Evolutionary conservation across 2,888 invertebrate genomes (phyloP).

Genomic region (Fissipunctia ypsillon): DNA sequence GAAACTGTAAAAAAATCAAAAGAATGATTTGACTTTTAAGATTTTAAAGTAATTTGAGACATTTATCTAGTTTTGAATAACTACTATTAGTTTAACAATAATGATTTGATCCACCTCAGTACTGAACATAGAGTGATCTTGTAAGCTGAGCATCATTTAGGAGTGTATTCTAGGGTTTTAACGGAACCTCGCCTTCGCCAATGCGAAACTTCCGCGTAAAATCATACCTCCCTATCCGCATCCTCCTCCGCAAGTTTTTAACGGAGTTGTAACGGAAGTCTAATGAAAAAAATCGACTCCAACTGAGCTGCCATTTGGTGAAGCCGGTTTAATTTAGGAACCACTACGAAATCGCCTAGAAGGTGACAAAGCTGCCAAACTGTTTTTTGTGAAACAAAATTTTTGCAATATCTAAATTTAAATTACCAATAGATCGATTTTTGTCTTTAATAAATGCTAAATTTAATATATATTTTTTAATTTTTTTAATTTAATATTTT

Average conservation of each 20-base stretch:
- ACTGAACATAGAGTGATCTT: neutral
- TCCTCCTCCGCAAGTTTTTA: neutral
- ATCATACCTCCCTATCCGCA: neutral
- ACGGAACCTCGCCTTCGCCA: neutral
- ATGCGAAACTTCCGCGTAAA: neutral
- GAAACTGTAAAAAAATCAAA: conserved; percentile 41
- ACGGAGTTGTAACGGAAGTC: neutral
- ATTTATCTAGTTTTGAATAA: neutral
- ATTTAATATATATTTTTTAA: too few relatives aligned
- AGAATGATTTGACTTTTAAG: neutral
- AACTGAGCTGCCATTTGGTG: neutral
- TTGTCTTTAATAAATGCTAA: too few relatives aligned
- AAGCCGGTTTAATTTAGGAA: too few relatives aligned
- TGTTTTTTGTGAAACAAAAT: too few relatives aligned
- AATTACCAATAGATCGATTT: too few relatives aligned
- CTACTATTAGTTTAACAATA: neutral
- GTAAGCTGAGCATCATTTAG: neutral
- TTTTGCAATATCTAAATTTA: neutral
- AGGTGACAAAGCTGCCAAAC: neutral
- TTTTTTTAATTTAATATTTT: too few relatives aligned
- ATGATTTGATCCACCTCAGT: neutral
- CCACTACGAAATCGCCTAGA: neutral
- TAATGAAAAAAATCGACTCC: neutral
- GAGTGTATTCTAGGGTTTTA: neutral
- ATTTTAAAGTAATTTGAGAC: neutral